Evolutionary conservation across 2,888 invertebrate species (phyloP).

Genomic region (Cremastinae sp.): DNA sequence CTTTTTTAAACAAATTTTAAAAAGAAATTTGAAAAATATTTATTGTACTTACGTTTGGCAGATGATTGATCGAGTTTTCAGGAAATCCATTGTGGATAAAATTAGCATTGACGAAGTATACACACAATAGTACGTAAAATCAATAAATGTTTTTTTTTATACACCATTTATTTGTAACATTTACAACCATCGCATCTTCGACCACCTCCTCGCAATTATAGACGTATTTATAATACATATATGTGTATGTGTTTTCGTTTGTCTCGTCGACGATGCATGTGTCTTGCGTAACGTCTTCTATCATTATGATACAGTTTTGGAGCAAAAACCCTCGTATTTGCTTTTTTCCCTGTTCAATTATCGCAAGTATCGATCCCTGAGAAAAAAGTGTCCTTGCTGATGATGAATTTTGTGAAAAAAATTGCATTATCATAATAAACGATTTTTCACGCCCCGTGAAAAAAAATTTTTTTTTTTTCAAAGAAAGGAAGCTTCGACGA

Average conservation of each 20-base stretch:
- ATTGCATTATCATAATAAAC: too few relatives aligned
- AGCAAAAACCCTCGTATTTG: slow-evolving; percentile 32
- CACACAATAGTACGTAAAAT: slow-evolving; percentile 49
- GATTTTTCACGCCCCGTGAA: not conserved
- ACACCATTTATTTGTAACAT: slow-evolving; percentile 80
- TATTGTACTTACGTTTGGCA: slow-evolving; percentile 41
- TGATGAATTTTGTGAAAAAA: not conserved
- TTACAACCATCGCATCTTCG: slow-evolving; percentile 78
- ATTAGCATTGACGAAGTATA: slow-evolving; percentile 61
- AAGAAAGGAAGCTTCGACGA: too few relatives aligned
- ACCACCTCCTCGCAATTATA: slow-evolving; percentile 72
- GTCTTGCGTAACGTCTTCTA: slow-evolving; percentile 26
- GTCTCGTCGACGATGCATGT: slow-evolving; percentile 32
- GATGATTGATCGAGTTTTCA: slow-evolving; percentile 3
- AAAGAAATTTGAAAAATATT: not conserved
- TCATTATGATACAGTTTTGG: slow-evolving; percentile 47
- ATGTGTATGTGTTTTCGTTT: slow-evolving; percentile 53
- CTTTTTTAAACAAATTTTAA: not conserved
- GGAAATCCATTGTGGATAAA: slow-evolving; percentile 10
- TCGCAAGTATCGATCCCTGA: slow-evolving; percentile 12
- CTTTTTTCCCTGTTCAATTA: not conserved
- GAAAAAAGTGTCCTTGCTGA: slow-evolving; percentile 19
- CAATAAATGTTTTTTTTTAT: slow-evolving; percentile 70
- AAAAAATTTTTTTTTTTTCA: too few relatives aligned
- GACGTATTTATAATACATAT: slow-evolving; percentile 72